A percentile compares a stretch with the other conserved stretches of the same genome.
Conservation (phyloP, 1,140 invertebrate genomes). For the silkworm (Bombyx mori) region DNA sequence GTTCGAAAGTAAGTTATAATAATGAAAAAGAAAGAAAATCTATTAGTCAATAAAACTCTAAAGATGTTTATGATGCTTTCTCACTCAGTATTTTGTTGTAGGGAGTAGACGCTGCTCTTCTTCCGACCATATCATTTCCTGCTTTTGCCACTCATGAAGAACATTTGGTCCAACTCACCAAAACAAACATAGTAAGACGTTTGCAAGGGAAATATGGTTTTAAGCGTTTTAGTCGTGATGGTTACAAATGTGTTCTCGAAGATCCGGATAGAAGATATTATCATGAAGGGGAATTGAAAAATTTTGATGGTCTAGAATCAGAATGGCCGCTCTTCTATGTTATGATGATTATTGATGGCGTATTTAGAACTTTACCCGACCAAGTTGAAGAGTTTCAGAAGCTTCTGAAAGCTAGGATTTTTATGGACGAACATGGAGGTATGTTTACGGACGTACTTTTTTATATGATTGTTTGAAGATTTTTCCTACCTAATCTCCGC, state of each 20-base stretch:
- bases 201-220: constrained; percentile 94
- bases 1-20: constrained; percentile 86
- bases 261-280: constrained; percentile 82
- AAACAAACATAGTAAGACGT: constrained; percentile 87
- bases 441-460: constrained; percentile 11
- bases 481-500: too few species aligned
- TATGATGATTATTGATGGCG: constrained; percentile 96
- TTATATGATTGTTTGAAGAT: too few species aligned
- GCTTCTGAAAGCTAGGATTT: constrained; percentile 83
- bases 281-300: constrained; percentile 79
- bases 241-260: constrained; percentile 92
- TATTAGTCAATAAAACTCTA: background rate
- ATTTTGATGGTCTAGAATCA: constrained; percentile 96
- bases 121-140: constrained; percentile 96
- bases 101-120: constrained; percentile 90
- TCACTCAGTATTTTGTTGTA: constrained; percentile 43
- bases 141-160: constrained; percentile 98
- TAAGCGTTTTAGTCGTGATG: constrained; percentile 95
- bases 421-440: constrained; percentile 86
- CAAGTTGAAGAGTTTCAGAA: constrained; percentile 94
- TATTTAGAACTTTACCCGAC: constrained; percentile 89
- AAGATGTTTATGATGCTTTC: background rate
- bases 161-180: constrained; percentile 86
- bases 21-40: background rate
- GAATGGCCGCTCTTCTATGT: constrained; percentile 98